Percentiles rank a stretch among this genome's conserved stretches.
Conservation (phyloP, 2,888 invertebrate species). For the Neoascia interrupta region DNA sequence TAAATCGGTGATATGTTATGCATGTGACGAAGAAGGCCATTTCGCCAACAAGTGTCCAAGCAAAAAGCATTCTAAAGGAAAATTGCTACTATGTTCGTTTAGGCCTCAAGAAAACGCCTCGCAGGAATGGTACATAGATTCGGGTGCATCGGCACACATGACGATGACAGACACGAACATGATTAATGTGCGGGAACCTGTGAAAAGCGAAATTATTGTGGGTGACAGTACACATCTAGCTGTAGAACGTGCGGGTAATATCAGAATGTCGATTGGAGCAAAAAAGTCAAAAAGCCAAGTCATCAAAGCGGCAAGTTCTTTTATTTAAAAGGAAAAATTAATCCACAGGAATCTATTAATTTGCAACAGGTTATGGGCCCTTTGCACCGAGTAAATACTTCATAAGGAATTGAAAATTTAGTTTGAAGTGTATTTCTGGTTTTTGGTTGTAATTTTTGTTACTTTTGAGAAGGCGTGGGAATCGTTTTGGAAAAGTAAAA, state of each 20-base stretch:
- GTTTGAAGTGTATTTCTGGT: background rate
- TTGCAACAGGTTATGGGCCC: background rate
- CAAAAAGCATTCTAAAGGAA: background rate
- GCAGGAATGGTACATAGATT: conserved; percentile 42
- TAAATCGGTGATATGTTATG: no score
- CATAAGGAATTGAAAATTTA: background rate
- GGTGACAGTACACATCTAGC: no score
- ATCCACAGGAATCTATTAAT: no score
- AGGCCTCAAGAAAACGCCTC: no score
- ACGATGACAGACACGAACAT: conserved; percentile 24
- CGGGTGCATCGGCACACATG: conserved; percentile 47
- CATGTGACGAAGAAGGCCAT: conserved; percentile 12
- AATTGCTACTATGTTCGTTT: background rate
- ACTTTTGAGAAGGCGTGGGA: background rate
- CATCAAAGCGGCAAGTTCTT: no score
- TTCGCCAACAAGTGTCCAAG: conserved; percentile 4
- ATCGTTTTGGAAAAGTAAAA: background rate
- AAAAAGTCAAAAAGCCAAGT: no score
- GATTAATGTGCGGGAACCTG: conserved; percentile 10
- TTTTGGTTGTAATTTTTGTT: no score
- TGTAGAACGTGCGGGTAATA: conserved; percentile 28
- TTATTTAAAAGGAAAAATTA: no score
- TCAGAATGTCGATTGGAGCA: no score
- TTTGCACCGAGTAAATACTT: background rate
- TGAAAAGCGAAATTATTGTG: conserved; percentile 11